Evolutionary conservation across 2,888 invertebrate species (phyloP).

Genomic region (Pandemis corylana): DNA sequence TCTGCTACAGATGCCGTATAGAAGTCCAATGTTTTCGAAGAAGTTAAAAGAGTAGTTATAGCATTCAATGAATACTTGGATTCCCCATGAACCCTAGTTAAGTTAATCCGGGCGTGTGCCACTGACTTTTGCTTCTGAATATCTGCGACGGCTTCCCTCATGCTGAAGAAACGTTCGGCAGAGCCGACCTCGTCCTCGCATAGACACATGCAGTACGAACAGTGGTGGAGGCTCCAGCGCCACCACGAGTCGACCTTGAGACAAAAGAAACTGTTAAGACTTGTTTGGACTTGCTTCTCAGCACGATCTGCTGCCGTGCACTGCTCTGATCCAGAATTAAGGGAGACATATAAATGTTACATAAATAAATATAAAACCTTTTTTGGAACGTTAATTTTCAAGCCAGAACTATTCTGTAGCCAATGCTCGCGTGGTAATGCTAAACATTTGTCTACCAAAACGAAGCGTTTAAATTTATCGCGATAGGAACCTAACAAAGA

Average conservation of each 20-base stretch:
- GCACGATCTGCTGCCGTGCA: background rate
- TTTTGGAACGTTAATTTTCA: background rate
- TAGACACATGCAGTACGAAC: slow-evolving; percentile 95
- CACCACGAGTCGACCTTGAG: slow-evolving; percentile 94
- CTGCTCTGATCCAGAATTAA: too few species aligned
- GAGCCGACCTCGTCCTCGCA: slow-evolving; percentile 90
- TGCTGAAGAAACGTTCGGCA: slow-evolving; percentile 93
- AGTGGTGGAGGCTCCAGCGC: slow-evolving; percentile 93
- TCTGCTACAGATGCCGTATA: background rate
- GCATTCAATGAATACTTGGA: slow-evolving; percentile 12
- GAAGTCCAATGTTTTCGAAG: background rate
- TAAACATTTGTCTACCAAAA: background rate
- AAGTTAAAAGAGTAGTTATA: background rate
- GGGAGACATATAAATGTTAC: background rate
- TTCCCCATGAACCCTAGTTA: background rate
- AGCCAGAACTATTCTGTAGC: background rate
- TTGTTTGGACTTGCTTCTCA: background rate
- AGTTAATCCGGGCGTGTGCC: background rate
- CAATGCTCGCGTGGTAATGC: background rate
- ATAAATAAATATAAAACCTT: background rate
- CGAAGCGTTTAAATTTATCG: background rate
- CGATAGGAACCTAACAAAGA: slow-evolving; percentile 38
- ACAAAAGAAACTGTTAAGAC: slow-evolving; percentile 54
- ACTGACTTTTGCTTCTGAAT: slow-evolving; percentile 86
- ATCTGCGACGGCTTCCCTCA: slow-evolving; percentile 86